Evolutionary conservation across 2,113 vertebrate genomes (phyloP).

Genomic region (Chaenocephalus aceratus): DNA sequence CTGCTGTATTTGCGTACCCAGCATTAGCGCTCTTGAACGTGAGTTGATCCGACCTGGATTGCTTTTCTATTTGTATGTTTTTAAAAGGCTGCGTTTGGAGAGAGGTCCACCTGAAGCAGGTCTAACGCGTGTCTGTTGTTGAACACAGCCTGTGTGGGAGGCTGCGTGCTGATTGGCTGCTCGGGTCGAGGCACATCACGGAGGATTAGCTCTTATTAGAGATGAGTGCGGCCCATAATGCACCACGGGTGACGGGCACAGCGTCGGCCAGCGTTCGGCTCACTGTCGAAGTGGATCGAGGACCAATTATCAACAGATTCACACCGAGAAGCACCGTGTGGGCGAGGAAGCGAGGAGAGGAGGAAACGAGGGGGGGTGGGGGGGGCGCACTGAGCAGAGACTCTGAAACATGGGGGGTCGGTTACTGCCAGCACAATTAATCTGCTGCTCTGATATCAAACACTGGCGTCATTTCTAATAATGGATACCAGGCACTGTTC

Average conservation of each 20-base stretch:
- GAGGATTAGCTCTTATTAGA: conserved; percentile 68
- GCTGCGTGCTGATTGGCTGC: conserved; percentile 16
- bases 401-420: not conserved
- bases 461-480: no score
- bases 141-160: conserved; percentile 27
- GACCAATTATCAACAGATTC: conserved; percentile 60
- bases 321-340: conserved; percentile 19
- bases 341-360: conserved; percentile 44
- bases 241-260: conserved; percentile 61
- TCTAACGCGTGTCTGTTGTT: not conserved
- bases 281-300: conserved; percentile 51
- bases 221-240: conserved; percentile 67
- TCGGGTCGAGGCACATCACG: conserved; percentile 49
- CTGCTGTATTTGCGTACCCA: not conserved
- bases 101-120: not conserved
- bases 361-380: conserved; percentile 22
- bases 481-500: no score
- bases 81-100: conserved; percentile 6
- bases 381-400: conserved; percentile 28
- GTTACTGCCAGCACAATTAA: not conserved
- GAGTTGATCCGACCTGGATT: not conserved
- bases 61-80: not conserved
- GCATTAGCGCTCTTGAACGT: not conserved
- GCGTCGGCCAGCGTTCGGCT: conserved; percentile 57
- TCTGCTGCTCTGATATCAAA: not conserved